Evolutionary conservation across 1,140 invertebrate genomes (phyloP).

Genomic region (Drosophila tristis): DNA sequence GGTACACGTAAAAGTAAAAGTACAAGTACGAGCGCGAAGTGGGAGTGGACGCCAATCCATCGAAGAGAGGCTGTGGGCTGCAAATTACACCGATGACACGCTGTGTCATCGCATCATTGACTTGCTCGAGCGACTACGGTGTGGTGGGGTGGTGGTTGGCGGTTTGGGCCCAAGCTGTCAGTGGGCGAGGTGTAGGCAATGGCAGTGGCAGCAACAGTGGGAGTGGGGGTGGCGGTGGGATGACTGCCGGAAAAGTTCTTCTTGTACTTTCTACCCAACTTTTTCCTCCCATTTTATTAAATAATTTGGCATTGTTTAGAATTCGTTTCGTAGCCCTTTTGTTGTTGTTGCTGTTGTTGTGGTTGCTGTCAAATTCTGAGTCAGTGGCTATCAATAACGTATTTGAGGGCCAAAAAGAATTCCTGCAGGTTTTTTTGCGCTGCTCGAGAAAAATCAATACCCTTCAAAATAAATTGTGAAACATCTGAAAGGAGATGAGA

Average conservation of each 20-base stretch:
- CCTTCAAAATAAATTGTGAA: constrained; percentile 4
- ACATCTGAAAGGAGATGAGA: constrained; percentile 26
- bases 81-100: constrained; percentile 75
- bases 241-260: neutral
- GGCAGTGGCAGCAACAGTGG: too few relatives aligned
- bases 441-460: constrained; percentile 43
- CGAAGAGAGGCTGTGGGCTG: constrained; percentile 35
- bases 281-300: constrained; percentile 5
- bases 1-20: neutral
- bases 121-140: constrained; percentile 40
- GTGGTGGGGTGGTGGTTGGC: neutral
- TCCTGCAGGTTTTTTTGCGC: constrained; percentile 15
- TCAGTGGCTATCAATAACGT: neutral
- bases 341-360: constrained; percentile 2
- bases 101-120: constrained; percentile 73
- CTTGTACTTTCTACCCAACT: too few relatives aligned
- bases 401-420: constrained; percentile 3
- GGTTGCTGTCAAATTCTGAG: constrained; percentile 11
- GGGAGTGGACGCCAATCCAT: constrained; percentile 41
- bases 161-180: too few relatives aligned
- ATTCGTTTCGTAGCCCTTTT: constrained; percentile 4
- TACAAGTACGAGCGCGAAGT: neutral
- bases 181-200: neutral
- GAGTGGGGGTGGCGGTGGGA: neutral
- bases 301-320: constrained; percentile 39